Base-by-base conservation (phyloP, 2,797 vertebrate species). In the Euphonia xanthogaster region DNA sequence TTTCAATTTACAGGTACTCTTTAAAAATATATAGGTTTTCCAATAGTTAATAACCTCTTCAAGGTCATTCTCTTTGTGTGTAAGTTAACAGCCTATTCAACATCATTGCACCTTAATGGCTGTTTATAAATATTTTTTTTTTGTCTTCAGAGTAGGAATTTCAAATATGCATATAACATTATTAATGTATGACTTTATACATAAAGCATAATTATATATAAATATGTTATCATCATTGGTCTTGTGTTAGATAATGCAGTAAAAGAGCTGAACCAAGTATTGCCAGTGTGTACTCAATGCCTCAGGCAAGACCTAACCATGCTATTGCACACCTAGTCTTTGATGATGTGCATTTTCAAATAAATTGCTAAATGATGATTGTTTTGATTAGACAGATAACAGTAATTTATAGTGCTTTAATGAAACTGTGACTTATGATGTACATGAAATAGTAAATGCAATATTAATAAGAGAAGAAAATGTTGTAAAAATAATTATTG, bases 401-500 rank as follows among this genome's bases (percentile, higher is more conserved):
- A 75, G 25, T 57, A 88, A 89, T 93, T 90, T 72, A 83, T 51
- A 74, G 63, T 76, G 48, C 63, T 53, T 91, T 95, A 77, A 91
- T 93, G 55, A 84, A 88, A 67, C 67, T 39, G 19, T 61, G 75
- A 58, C 82, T 76, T 96, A 63, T 15, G 35, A 44, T 53, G 62
- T 28, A 89, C 14, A 11, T 92, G 70, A 91, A 75, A 87, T 80
- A 63, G 88, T 78, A 94, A 94, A 77, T 50, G 57, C 60, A 39
- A 73, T 96, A 93, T 87, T 96, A 95, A 90, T 95, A 95, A 92
- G 86, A 86, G 84, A 92, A 95, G 63, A 73, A 86, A 93, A 93
- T 95, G 94, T 82, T n/a, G 66, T 92, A 92, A 95, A 93, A 97
- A 94, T 86, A 84, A 91, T 96, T 96, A 91, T 89, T 93, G 10